phyloP scores from a whole-genome alignment of 2,888 invertebrate species.

The Peribatodes rhomboidaria region DNA sequence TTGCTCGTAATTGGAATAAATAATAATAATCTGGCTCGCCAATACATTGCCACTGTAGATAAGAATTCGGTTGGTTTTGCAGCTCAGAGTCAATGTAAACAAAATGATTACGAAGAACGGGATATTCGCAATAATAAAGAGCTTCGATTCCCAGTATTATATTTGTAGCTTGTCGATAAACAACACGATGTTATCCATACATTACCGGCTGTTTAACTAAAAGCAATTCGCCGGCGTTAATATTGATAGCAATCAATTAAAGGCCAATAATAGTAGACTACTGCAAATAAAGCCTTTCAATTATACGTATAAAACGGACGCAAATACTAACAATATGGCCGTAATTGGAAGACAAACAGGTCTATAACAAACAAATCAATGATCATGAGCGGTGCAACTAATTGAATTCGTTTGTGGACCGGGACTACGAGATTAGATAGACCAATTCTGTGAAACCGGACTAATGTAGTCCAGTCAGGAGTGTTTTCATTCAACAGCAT shows the following conservation, averaged over 20 bases:
- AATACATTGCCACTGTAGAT: conserved; percentile 50
- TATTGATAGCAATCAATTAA: conserved; percentile 27
- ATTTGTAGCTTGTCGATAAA: conserved; percentile 11
- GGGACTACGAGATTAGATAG: conserved; percentile 25
- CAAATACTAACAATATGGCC: conserved; percentile 28
- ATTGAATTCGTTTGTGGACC: conserved; percentile 17
- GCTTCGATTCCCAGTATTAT: conserved; percentile 9
- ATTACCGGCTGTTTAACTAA: conserved; percentile 8
- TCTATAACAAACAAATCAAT: conserved; percentile 26
- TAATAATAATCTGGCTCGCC: conserved; percentile 54
- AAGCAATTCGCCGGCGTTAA: conserved; percentile 9
- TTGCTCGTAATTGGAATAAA: conserved; percentile 64
- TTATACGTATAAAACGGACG: conserved; percentile 25
- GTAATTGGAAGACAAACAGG: conserved; percentile 23
- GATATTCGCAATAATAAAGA: conserved; percentile 27
- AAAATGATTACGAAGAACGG: conserved; percentile 38
- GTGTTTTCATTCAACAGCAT: conserved; percentile 9
- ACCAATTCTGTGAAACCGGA: conserved; percentile 46
- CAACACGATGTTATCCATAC: conserved; percentile 6
- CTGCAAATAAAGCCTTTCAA: conserved; percentile 19
- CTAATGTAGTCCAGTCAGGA: conserved; percentile 37
- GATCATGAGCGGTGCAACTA: conserved; percentile 18
- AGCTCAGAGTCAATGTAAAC: conserved; percentile 29
- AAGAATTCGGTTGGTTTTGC: conserved; percentile 39
- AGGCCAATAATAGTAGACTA: conserved; percentile 21